A percentile compares a stretch with the other conserved stretches of the same genome.
These are phyloP conservation scores for Oophaga pumilio DNA, from an alignment of 2,113 vertebrate genomes.

Conservation along the genomic window DNA sequence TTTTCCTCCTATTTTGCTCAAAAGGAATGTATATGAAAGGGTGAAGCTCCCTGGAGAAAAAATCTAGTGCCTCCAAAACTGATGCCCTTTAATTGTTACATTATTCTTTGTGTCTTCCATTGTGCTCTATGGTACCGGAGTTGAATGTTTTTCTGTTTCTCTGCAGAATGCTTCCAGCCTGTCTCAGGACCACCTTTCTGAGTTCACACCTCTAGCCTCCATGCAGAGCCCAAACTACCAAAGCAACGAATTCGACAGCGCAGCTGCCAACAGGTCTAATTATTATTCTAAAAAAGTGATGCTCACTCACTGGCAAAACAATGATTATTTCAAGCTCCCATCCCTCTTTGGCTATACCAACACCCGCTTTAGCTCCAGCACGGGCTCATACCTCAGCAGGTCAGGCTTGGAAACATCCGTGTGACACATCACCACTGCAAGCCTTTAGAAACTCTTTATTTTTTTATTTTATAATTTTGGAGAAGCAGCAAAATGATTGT, in stretches of 20 bases:
- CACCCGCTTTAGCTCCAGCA: constrained; percentile 64
- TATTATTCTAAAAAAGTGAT: constrained; percentile 77
- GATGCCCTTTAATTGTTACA: background rate
- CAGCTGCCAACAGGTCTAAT: constrained; percentile 75
- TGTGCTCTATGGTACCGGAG: background rate
- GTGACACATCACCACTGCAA: constrained; percentile 72
- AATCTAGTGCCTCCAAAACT: background rate
- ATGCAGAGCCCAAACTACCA: constrained; percentile 72
- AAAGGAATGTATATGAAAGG: background rate
- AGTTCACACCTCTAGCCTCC: constrained; percentile 82
- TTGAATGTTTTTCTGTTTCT: constrained; percentile 34
- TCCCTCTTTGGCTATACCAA: constrained; percentile 74
- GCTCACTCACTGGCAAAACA: constrained; percentile 74
- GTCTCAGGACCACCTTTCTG: constrained; percentile 74
- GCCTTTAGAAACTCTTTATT: constrained; percentile 68
- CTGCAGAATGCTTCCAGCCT: constrained; percentile 77
- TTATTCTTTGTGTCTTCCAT: background rate
- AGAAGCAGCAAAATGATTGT: constrained; percentile 55
- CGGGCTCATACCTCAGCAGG: constrained; percentile 64
- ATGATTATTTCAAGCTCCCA: constrained; percentile 77
- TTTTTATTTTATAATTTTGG: constrained; percentile 39
- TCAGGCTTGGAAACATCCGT: constrained; percentile 81
- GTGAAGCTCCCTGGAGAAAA: background rate
- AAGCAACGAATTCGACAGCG: constrained; percentile 70
- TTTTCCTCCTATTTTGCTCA: background rate